Conservation (phyloP, 92 coral and sea anemone species). For the Zoanthus sansibaricus region DNA sequence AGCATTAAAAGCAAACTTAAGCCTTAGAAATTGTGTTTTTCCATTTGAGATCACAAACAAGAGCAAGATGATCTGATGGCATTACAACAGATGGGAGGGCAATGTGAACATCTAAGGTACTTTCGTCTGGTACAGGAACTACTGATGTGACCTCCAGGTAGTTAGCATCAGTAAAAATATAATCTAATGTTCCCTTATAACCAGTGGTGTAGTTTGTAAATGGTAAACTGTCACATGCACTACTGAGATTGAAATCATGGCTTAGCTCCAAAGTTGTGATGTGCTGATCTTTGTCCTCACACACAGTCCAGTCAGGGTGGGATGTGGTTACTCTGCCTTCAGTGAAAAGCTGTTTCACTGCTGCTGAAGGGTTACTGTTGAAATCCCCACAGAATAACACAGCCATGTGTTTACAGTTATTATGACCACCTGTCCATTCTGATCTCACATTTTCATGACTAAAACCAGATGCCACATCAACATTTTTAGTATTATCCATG, state of each 20-base stretch:
- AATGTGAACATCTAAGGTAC: constrained; percentile 74
- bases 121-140: constrained; percentile 87
- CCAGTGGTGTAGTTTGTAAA: constrained; percentile 89
- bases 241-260: constrained; percentile 70
- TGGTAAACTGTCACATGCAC: constrained; percentile 83
- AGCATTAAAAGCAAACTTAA: background rate
- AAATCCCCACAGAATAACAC: constrained; percentile 93
- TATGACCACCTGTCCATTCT: background rate
- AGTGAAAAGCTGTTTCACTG: constrained; percentile 72
- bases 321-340: constrained; percentile 59
- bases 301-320: constrained; percentile 85
- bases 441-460: background rate
- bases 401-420: constrained; percentile 58
- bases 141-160: constrained; percentile 82
- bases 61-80: constrained; percentile 97
- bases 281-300: constrained; percentile 81
- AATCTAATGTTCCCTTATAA: constrained; percentile 87
- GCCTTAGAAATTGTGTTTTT: background rate
- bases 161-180: constrained; percentile 78
- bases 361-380: constrained; percentile 84
- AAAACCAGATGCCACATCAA: background rate
- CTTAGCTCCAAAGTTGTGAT: constrained; percentile 63
- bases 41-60: constrained; percentile 95
- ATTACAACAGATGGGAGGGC: constrained; percentile 95
- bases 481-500: background rate